Conservation (phyloP, 2,797 vertebrate genomes). For the Vespertilio murinus region DNA sequence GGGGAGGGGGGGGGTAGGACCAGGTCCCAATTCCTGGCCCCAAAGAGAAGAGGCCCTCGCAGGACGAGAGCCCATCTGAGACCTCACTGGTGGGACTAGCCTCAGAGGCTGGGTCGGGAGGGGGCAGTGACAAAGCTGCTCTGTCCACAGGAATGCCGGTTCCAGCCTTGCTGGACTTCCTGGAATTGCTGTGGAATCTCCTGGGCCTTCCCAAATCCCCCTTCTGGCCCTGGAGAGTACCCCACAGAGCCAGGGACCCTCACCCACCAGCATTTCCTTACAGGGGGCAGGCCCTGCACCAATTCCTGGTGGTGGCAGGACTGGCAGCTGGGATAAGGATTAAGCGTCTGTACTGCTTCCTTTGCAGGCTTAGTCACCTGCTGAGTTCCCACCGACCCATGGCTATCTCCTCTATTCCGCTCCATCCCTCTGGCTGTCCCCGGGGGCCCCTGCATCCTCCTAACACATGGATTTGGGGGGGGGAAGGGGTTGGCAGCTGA, state of each 20-base stretch:
- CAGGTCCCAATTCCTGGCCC: not conserved
- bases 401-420: not conserved
- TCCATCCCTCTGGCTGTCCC: not conserved
- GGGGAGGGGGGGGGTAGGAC: too few species aligned
- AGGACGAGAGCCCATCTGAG: not conserved
- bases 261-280: not conserved
- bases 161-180: not conserved
- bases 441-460: not conserved
- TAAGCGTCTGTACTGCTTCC: too few species aligned
- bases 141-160: not conserved
- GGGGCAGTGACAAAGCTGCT: not conserved
- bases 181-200: not conserved
- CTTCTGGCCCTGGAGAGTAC: not conserved
- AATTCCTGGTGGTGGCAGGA: not conserved
- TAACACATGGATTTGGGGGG: accelerated
- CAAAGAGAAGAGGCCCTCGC: not conserved
- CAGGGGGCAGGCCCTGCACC: accelerated
- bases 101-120: not conserved
- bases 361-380: not conserved
- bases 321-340: too few species aligned
- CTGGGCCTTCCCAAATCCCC: not conserved
- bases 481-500: not conserved
- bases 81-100: not conserved
- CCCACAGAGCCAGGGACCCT: not conserved
- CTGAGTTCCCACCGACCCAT: not conserved